Percentiles rank a stretch among this genome's conserved stretches.
These are phyloP conservation scores for Drosophila rufa DNA, from an alignment of 1,140 invertebrate genomes.

Conservation along the genomic window DNA sequence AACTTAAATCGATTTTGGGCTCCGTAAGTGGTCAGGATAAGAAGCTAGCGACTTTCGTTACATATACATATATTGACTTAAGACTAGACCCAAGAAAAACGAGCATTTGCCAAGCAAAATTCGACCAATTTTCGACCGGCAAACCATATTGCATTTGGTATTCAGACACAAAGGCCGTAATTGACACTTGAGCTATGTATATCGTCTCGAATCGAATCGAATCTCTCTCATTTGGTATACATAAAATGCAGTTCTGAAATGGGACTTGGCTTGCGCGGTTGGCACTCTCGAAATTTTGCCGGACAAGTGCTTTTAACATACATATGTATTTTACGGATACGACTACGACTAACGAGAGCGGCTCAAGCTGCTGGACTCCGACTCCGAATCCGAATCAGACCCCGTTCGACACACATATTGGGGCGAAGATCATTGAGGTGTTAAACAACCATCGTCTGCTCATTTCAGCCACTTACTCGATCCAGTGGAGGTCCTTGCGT, in stretches of 20 bases:
- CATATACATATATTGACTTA: conserved; percentile 44
- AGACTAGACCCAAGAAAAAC: conserved; percentile 59
- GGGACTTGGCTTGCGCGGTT: conserved; percentile 17
- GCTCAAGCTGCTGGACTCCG: conserved; percentile 12
- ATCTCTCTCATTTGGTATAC: conserved; percentile 9
- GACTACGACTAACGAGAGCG: conserved; percentile 44
- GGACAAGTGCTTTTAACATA: conserved; percentile 44
- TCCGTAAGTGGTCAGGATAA: conserved; percentile 38
- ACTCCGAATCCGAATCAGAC: not conserved
- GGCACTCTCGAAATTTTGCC: conserved; percentile 25
- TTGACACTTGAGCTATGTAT: conserved; percentile 30
- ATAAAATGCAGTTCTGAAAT: conserved; percentile 38
- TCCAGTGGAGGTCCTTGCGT: conserved; percentile 42
- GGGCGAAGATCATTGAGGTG: conserved; percentile 21
- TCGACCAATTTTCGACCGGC: conserved; percentile 3
- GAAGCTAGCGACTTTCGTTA: conserved; percentile 54
- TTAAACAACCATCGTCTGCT: conserved; percentile 44
- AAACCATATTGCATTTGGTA: conserved; percentile 43
- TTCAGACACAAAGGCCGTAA: conserved; percentile 20
- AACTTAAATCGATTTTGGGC: conserved; percentile 23
- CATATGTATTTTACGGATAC: conserved; percentile 27
- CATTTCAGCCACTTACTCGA: conserved; percentile 5
- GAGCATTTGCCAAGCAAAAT: conserved; percentile 49
- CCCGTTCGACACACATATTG: conserved; percentile 21
- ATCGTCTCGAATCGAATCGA: conserved; percentile 3